These are phyloP conservation scores for Antechinus flavipes DNA, from an alignment of 2,113 vertebrate species.

Conservation along the genomic window DNA sequence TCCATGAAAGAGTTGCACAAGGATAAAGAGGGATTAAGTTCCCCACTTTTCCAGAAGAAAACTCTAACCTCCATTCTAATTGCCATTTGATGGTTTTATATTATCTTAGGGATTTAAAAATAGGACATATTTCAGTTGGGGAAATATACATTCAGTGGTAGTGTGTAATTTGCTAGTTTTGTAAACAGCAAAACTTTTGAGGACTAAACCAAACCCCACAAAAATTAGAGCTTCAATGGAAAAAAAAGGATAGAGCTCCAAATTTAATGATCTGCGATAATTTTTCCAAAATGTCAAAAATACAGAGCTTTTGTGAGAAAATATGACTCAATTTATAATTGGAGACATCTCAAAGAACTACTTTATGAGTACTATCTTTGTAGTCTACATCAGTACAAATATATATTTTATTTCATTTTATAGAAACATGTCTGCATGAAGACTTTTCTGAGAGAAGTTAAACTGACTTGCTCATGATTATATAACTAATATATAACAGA, in stretches of 20 bases:
- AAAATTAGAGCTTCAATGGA: not conserved
- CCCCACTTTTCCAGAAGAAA: not conserved
- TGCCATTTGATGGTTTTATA: not conserved
- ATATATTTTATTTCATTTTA: not conserved
- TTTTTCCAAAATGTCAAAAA: not conserved
- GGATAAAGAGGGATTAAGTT: not conserved
- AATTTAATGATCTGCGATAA: not conserved
- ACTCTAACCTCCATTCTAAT: not conserved
- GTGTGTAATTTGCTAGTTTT: not conserved
- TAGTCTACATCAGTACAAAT: not conserved
- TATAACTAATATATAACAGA: not conserved
- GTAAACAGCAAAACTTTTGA: not conserved
- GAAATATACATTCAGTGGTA: not conserved
- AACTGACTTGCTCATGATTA: not conserved
- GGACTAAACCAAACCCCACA: not conserved
- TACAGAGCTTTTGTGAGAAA: not conserved
- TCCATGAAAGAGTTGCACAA: not conserved
- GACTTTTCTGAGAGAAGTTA: not conserved
- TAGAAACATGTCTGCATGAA: not conserved
- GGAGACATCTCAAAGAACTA: not conserved
- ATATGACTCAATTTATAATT: not conserved
- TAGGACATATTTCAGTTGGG: not conserved
- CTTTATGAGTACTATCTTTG: not conserved
- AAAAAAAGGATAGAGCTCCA: not conserved
- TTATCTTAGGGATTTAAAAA: not conserved